Evolutionary conservation across 2,113 vertebrate genomes (phyloP).

Genomic region (Thermophis baileyi): DNA sequence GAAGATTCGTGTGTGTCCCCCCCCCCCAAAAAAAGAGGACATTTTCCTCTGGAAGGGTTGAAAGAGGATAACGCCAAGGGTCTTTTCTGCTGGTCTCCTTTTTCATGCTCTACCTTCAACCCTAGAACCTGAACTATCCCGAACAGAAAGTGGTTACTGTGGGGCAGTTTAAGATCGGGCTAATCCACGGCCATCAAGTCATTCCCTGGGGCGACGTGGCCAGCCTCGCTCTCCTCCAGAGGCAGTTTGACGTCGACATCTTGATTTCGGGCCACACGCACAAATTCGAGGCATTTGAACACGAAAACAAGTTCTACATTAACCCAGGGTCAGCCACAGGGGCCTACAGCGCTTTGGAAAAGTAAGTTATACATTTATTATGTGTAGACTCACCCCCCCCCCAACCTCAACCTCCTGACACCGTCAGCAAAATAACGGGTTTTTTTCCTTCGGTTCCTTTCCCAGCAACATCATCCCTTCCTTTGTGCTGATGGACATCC

Average conservation of each 20-base stretch:
- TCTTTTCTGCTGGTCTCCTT: slow-evolving; percentile 8
- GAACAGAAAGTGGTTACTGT: slow-evolving; percentile 99
- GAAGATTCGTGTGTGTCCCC: background rate
- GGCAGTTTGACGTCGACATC: slow-evolving; percentile 98
- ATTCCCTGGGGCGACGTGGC: slow-evolving; percentile 99
- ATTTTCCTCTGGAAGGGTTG: background rate
- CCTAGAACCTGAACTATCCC: slow-evolving; percentile 95
- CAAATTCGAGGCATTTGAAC: slow-evolving; percentile 98
- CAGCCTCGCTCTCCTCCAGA: slow-evolving; percentile 90
- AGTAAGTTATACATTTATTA: slow-evolving; percentile 66
- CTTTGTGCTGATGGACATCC: slow-evolving; percentile 99
- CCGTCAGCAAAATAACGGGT: background rate
- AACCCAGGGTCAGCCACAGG: slow-evolving; percentile 98
- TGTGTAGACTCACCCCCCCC: no score
- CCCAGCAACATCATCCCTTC: slow-evolving; percentile 97
- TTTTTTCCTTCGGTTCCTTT: slow-evolving; percentile 13
- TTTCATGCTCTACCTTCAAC: background rate
- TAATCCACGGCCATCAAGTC: slow-evolving; percentile 98
- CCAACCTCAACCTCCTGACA: background rate
- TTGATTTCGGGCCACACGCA: slow-evolving; percentile 99
- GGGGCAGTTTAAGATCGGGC: slow-evolving; percentile 97
- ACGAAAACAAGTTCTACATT: slow-evolving; percentile 99
- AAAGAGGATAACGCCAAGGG: background rate
- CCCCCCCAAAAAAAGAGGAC: background rate
- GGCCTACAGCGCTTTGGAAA: slow-evolving; percentile 94